These are phyloP conservation scores for Chlorospingus flavigularis DNA, from an alignment of 2,797 vertebrate genomes.

Conservation along the genomic window DNA sequence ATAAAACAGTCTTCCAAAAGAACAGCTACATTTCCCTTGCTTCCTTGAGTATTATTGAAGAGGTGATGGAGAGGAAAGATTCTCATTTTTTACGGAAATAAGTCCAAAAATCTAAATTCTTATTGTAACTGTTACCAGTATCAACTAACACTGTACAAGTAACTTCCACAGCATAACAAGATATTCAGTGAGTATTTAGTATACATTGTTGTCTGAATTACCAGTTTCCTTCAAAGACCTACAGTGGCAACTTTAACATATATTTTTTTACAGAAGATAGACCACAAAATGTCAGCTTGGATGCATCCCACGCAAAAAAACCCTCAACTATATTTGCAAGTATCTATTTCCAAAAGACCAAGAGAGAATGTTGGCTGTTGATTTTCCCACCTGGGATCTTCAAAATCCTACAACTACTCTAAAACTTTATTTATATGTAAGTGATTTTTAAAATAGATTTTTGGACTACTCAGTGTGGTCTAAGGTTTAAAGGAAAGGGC, in stretches of 20 bases:
- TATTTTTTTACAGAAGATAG: background rate
- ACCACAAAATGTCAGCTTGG: background rate
- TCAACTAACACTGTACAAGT: background rate
- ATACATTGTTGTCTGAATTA: background rate
- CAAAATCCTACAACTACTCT: background rate
- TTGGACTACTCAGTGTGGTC: constrained; percentile 14
- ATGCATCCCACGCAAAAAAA: background rate
- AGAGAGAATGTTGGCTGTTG: background rate
- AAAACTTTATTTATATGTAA: background rate
- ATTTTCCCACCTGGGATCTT: constrained; percentile 16
- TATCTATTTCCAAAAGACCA: background rate
- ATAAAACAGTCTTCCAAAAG: background rate
- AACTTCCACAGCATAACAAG: background rate
- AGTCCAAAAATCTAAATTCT: background rate
- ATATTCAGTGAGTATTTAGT: background rate
- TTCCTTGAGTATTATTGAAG: background rate
- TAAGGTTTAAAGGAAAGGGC: constrained; percentile 40
- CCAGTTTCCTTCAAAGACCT: background rate
- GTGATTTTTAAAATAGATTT: constrained; percentile 27
- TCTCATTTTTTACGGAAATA: background rate
- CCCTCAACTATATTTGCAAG: background rate
- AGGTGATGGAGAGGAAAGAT: background rate
- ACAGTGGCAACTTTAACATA: background rate
- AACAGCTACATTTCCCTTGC: background rate
- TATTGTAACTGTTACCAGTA: background rate